These are phyloP conservation scores for Nipponia nippon DNA, from an alignment of 2,113 vertebrate species.

Conservation along the genomic window DNA sequence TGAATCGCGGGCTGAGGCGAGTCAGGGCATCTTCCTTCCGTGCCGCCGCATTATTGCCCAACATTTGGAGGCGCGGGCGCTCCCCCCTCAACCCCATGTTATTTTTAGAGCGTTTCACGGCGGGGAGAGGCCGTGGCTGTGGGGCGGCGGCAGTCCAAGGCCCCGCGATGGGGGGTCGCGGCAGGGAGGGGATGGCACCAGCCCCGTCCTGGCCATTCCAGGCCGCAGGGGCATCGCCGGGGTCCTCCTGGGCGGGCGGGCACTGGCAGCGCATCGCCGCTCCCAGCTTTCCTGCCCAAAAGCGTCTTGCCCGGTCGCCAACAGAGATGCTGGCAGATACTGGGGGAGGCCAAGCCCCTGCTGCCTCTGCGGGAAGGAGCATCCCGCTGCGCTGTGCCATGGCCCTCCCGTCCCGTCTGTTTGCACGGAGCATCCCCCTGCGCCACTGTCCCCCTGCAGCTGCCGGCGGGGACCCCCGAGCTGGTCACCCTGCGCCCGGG, in stretches of 20 bases:
- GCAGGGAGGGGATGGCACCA: fast-evolving
- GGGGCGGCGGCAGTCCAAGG: background rate
- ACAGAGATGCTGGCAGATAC: fast-evolving
- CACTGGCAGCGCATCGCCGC: fast-evolving
- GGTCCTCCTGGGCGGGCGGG: background rate
- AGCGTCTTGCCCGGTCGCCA: fast-evolving
- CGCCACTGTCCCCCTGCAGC: background rate
- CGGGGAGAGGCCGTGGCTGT: fast-evolving
- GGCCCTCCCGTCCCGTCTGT: background rate
- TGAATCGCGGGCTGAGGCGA: background rate
- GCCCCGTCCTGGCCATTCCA: background rate
- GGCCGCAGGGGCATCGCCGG: background rate
- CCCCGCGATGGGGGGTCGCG: fast-evolving
- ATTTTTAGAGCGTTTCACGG: fast-evolving
- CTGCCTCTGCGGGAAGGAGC: background rate
- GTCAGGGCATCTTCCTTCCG: background rate
- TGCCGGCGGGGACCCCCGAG: fast-evolving
- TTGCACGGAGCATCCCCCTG: background rate
- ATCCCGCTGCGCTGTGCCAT: fast-evolving
- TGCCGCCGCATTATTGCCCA: background rate
- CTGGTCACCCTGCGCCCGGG: background rate
- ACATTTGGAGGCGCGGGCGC: background rate
- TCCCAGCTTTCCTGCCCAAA: fast-evolving
- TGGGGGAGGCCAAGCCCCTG: background rate
- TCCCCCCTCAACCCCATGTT: fast-evolving